Conservation (phyloP, 2,797 vertebrate genomes). For the Rhinella marina region DNA sequence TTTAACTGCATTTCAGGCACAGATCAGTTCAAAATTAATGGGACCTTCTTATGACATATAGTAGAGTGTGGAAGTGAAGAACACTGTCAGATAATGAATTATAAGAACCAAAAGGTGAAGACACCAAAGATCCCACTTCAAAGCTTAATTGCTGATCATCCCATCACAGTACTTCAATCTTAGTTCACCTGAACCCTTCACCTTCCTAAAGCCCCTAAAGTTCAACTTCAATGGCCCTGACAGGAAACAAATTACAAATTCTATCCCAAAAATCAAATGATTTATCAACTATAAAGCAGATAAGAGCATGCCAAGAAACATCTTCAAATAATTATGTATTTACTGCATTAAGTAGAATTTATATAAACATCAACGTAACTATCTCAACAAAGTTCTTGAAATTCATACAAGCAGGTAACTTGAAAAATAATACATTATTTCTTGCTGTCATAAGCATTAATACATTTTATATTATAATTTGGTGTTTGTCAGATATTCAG, state of each 20-base stretch:
- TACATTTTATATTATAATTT: neutral
- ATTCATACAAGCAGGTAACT: neutral
- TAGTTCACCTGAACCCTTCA: constrained; percentile 52
- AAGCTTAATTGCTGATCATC: constrained; percentile 26
- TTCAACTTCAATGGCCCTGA: constrained; percentile 42
- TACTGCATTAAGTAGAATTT: constrained; percentile 4
- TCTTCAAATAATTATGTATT: constrained; percentile 40
- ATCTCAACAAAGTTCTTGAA: neutral
- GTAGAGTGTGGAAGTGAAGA: constrained; percentile 11
- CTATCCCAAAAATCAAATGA: constrained; percentile 25
- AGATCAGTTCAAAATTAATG: neutral
- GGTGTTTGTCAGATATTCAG: neutral
- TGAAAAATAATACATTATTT: neutral
- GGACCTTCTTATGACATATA: neutral
- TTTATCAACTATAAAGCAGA: constrained; percentile 40
- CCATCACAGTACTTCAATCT: constrained; percentile 38
- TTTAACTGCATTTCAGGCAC: neutral
- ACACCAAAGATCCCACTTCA: constrained; percentile 27
- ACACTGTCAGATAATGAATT: constrained; percentile 28
- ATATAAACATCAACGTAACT: neutral
- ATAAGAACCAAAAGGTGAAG: constrained; percentile 44
- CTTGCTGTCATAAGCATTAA: neutral
- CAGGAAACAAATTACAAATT: constrained; percentile 37
- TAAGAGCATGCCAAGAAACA: constrained; percentile 53
- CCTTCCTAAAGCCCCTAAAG: constrained; percentile 31